phyloP scores from a whole-genome alignment of 2,113 vertebrate species.

The Crypturellus undulatus region DNA sequence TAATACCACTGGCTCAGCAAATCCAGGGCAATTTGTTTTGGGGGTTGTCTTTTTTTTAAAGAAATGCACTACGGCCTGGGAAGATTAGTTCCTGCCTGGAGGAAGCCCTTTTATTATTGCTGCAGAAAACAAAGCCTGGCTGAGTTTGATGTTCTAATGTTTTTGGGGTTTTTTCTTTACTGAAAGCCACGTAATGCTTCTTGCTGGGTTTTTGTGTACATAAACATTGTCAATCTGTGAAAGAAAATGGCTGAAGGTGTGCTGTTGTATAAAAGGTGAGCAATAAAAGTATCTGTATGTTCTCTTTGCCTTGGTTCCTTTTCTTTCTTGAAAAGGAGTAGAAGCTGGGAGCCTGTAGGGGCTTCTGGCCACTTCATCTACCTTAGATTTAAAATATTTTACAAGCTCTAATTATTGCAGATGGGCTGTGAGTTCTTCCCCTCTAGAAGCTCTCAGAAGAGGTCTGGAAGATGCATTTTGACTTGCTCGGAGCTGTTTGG shows the following conservation, averaged over 20 bases:
- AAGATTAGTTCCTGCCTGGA: constrained; percentile 69
- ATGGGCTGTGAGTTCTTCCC: background rate
- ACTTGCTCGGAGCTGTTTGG: background rate
- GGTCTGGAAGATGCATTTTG: background rate
- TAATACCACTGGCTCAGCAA: constrained; percentile 79
- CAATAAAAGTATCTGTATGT: constrained; percentile 88
- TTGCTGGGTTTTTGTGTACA: constrained; percentile 83
- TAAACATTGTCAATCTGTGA: constrained; percentile 86
- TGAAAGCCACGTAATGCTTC: constrained; percentile 80
- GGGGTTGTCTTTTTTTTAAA: constrained; percentile 66
- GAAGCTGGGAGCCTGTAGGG: background rate
- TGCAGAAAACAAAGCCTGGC: constrained; percentile 80
- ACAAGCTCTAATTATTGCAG: background rate
- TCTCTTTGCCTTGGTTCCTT: constrained; percentile 64
- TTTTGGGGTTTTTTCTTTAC: constrained; percentile 66
- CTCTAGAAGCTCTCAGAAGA: background rate
- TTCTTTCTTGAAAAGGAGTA: background rate
- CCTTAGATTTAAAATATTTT: background rate
- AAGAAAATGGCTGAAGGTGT: constrained; percentile 88
- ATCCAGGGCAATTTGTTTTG: constrained; percentile 76
- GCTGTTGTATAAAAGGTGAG: constrained; percentile 88
- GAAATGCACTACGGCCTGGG: constrained; percentile 81
- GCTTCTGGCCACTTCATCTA: background rate
- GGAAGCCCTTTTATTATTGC: constrained; percentile 82
- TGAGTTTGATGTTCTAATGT: constrained; percentile 74